phyloP scores from a whole-genome alignment of 2,797 vertebrate species.

The Allochrocebus solatus region DNA sequence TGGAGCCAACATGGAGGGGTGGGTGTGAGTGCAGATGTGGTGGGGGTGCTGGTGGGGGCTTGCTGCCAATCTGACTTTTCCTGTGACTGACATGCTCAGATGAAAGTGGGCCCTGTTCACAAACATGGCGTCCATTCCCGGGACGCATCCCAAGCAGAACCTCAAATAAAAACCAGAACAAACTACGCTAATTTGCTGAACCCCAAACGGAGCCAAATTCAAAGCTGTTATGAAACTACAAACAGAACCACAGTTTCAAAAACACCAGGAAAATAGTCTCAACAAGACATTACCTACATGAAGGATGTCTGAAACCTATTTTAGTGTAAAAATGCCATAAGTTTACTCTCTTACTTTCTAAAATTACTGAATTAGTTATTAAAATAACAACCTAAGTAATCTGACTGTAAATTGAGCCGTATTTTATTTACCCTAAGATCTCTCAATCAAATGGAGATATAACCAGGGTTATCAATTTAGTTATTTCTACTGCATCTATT shows the following conservation, averaged over 20 bases:
- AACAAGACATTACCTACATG: neutral
- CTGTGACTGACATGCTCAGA: neutral
- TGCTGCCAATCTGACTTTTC: neutral
- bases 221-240: constrained; percentile 10
- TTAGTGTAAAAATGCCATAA: neutral
- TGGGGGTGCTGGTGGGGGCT: neutral
- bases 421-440: neutral
- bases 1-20: neutral
- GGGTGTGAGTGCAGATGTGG: rapidly evolving
- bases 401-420: neutral
- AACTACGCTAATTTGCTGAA: neutral
- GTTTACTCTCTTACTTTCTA: neutral
- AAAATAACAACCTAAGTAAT: neutral
- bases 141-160: neutral
- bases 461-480: neutral
- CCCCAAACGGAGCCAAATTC: neutral
- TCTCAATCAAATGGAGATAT: neutral
- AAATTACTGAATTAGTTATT: neutral
- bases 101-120: neutral
- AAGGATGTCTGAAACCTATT: neutral
- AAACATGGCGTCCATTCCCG: neutral
- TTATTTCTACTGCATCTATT: neutral
- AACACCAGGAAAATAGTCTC: constrained; percentile 18
- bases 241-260: neutral
- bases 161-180: neutral